Evolutionary conservation across 2,113 vertebrate genomes (phyloP).

Genomic region (Bos javanicus): DNA sequence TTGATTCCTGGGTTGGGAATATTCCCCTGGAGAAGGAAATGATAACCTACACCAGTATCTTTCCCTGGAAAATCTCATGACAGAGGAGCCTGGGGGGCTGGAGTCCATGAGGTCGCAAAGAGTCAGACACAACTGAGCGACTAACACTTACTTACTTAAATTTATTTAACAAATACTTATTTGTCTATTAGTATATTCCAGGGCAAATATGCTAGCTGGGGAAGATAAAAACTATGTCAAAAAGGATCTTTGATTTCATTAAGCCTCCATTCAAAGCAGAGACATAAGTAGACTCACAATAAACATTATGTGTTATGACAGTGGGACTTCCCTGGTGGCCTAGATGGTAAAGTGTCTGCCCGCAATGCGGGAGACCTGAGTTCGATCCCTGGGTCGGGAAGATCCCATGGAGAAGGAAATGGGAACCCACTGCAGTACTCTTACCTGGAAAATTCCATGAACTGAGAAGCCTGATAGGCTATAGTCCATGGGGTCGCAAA

Average conservation of each 20-base stretch:
- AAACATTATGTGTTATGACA: background rate
- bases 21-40: background rate
- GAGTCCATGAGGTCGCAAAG: background rate
- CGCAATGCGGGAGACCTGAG: too few species aligned
- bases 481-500: too few species aligned
- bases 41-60: background rate
- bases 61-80: background rate
- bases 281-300: background rate
- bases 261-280: background rate
- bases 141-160: background rate
- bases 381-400: too few species aligned
- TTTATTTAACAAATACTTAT: background rate
- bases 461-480: too few species aligned
- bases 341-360: too few species aligned
- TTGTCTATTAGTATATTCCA: background rate
- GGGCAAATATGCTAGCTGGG: background rate
- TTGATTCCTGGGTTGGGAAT: background rate
- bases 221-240: background rate
- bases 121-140: fast-evolving
- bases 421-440: too few species aligned
- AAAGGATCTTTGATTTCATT: background rate
- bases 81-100: background rate
- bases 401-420: too few species aligned
- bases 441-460: too few species aligned
- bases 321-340: too few species aligned